A percentile compares a stretch with the other conserved stretches of the same genome.
phyloP scores from a whole-genome alignment of 2,113 vertebrate species.

The Urocolius indicus region DNA sequence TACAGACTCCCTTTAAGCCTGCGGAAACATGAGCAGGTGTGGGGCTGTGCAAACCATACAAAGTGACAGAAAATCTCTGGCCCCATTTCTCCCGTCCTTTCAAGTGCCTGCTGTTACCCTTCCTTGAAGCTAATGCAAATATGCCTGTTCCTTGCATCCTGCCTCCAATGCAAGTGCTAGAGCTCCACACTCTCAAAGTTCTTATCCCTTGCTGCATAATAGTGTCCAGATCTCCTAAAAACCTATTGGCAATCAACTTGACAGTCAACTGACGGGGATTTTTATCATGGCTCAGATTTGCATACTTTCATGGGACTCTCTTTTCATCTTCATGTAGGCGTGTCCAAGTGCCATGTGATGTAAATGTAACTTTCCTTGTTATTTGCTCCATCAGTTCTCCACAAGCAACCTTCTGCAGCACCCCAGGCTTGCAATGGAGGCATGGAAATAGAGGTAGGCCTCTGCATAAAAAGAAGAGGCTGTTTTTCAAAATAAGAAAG shows the following conservation, averaged over 20 bases:
- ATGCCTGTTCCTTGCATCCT: background rate
- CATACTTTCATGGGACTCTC: background rate
- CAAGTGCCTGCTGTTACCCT: background rate
- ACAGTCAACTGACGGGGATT: background rate
- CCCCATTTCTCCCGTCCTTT: background rate
- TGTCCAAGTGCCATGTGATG: background rate
- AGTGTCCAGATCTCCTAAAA: background rate
- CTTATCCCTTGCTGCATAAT: background rate
- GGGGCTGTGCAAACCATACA: background rate
- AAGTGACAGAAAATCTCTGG: background rate
- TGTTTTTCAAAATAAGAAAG: background rate
- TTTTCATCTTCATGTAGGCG: background rate
- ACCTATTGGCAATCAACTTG: background rate
- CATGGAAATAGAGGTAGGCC: background rate
- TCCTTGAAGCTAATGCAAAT: background rate
- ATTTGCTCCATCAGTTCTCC: background rate
- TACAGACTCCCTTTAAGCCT: background rate
- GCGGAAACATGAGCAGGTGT: background rate
- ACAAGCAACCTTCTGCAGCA: background rate
- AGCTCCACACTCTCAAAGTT: fast-evolving
- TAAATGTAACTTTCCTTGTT: background rate
- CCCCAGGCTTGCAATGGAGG: background rate
- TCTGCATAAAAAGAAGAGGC: background rate
- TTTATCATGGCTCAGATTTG: background rate
- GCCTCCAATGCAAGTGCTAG: background rate